phyloP scores from a whole-genome alignment of 2,113 vertebrate species.

The Erythrocercus mccallii region DNA sequence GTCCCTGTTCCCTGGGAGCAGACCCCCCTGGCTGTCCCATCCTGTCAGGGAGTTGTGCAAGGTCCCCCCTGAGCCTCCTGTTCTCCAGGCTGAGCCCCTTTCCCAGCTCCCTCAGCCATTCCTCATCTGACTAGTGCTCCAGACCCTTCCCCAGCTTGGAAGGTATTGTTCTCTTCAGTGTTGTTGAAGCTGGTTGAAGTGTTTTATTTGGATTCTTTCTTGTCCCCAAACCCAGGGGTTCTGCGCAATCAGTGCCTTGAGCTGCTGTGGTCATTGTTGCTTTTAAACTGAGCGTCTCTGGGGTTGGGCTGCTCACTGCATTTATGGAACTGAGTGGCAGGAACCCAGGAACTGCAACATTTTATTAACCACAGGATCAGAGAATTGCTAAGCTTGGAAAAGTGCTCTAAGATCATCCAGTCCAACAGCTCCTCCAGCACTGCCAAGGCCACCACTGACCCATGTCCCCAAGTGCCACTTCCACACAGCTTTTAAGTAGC shows the following conservation, averaged over 20 bases:
- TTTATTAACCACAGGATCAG: not conserved
- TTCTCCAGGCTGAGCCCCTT: not conserved
- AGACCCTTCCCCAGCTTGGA: not conserved
- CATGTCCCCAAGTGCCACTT: not conserved
- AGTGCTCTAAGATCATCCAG: not conserved
- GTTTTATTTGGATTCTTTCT: not conserved
- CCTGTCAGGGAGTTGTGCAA: not conserved
- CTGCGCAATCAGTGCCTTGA: not conserved
- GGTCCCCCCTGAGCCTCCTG: not conserved
- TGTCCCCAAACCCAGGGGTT: not conserved
- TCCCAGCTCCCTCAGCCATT: not conserved
- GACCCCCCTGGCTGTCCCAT: not conserved
- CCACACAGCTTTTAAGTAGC: not conserved
- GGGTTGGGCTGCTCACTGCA: not conserved
- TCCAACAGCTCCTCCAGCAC: not conserved
- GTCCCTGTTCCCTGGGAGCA: not conserved
- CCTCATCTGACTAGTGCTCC: not conserved
- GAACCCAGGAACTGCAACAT: not conserved
- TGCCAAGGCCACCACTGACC: not conserved
- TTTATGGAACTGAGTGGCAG: not conserved
- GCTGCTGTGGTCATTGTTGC: not conserved
- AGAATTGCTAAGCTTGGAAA: not conserved
- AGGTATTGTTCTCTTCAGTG: not conserved
- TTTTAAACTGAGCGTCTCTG: rapidly evolving
- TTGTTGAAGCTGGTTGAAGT: not conserved